Base-by-base conservation (phyloP, 30 jellyfish, hydroid and myxozoan species). In the Rhopilema esculentum region DNA sequence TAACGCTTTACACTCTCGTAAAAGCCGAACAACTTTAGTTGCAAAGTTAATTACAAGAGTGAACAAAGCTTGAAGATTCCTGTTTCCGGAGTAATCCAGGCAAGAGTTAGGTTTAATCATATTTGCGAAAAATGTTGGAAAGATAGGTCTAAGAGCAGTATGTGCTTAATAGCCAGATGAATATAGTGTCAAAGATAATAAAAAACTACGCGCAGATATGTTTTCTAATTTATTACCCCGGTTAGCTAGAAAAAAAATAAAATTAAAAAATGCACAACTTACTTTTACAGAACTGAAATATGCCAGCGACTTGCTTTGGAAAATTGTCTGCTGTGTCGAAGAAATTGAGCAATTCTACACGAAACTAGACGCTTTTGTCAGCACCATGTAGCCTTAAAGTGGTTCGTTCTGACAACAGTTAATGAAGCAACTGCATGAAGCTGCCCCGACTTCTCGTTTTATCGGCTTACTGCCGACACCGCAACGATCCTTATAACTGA, bases 391-490 rank as follows among this genome's bases (percentile, higher is more conserved):
- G 12, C 12, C 57, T 12, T 2, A 40, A 66, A 32, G 50, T 7
- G 21, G 52, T 19, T 21, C 82, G 4, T 28, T 26, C 82, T 19
- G 29, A 25, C 65, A 71, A 31, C 82, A 9, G 26, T 50, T 53
- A 23, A 63, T 7, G 27, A 40, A 71, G 29, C 50, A 40, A 71
- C 33, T 71, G 82, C 82, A 71, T 53, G 82, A 71, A 71, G 49
- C 50, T 71, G 65, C 82, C 24, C 50, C 65, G 82, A 71, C 65
- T 71, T 28, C 65, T 50, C 21, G 64, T 71, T 71, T 71, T 71
- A 71, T 71, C 23, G 64, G 64, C 27, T 40, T 68, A 23, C 4
- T 12, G 28, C 51, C 79, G 79, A 68, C 79, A 71, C 64, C 64
- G 82, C 82, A 71, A 28, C 65, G 23, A 20, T 63, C 82, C 57